These are phyloP conservation scores for Epinephelus cyanopodus DNA, from an alignment of 2,113 vertebrate genomes.

Conservation along the genomic window DNA sequence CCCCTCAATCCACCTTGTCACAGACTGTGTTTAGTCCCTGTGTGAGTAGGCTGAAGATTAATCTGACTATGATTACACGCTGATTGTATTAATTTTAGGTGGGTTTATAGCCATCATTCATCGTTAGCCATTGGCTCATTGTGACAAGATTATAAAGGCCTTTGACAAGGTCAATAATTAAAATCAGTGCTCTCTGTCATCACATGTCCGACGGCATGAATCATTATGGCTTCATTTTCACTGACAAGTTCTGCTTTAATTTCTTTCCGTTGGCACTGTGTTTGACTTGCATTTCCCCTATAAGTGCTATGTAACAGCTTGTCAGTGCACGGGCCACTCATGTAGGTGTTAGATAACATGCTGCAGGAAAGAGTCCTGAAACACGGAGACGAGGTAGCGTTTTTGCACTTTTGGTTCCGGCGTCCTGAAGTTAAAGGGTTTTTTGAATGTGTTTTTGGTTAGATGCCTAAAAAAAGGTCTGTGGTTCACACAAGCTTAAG, in stretches of 20 bases:
- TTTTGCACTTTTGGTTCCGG: no score
- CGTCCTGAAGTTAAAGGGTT: no score
- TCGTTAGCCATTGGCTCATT: background rate
- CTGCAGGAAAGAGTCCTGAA: no score
- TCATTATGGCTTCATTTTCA: background rate
- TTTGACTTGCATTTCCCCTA: background rate
- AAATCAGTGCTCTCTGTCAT: background rate
- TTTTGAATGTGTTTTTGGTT: no score
- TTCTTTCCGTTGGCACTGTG: background rate
- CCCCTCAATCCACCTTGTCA: constrained; percentile 29
- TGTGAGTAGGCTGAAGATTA: constrained; percentile 17
- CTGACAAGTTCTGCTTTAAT: background rate
- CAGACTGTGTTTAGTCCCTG: constrained; percentile 10
- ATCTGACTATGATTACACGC: background rate
- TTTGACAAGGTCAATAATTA: background rate
- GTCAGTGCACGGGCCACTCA: background rate
- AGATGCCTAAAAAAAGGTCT: no score
- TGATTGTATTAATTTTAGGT: constrained; percentile 32
- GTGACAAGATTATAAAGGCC: constrained; percentile 26
- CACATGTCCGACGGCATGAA: background rate
- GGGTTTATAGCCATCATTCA: background rate
- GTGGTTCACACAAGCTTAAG: no score
- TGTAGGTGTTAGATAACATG: background rate
- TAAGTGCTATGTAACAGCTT: background rate
- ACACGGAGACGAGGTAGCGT: no score